Percentiles rank a stretch among this genome's conserved stretches.
These are phyloP conservation scores for Erythrolamprus reginae DNA, from an alignment of 2,113 vertebrate genomes.

Conservation along the genomic window DNA sequence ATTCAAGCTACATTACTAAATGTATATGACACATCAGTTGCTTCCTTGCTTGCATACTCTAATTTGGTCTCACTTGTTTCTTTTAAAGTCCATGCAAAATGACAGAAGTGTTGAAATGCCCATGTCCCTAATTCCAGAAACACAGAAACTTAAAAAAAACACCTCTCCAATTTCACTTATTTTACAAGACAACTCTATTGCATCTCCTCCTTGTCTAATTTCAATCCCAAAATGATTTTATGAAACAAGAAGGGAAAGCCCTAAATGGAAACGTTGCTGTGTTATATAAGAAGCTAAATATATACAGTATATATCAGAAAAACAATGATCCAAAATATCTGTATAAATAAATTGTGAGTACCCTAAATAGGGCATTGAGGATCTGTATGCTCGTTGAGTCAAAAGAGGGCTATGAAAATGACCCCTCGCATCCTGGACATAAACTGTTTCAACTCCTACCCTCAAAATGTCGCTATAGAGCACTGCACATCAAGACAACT, in stretches of 20 bases:
- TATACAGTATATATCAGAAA: background rate
- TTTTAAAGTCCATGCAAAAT: conserved; percentile 51
- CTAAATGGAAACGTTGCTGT: background rate
- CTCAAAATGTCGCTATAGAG: too few species aligned
- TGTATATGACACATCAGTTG: conserved; percentile 51
- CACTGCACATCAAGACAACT: too few species aligned
- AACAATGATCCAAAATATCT: background rate
- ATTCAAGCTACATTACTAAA: conserved; percentile 50
- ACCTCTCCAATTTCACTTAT: conserved; percentile 10
- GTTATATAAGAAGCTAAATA: background rate
- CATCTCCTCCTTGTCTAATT: conserved; percentile 36
- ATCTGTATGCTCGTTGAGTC: too few species aligned
- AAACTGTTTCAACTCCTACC: too few species aligned
- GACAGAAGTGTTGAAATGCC: conserved; percentile 54
- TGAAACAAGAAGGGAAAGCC: conserved; percentile 8
- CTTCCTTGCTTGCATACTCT: conserved; percentile 45
- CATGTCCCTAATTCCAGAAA: conserved; percentile 40
- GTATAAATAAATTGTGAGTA: background rate
- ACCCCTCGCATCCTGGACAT: too few species aligned
- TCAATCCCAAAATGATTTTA: background rate
- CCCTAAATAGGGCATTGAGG: too few species aligned
- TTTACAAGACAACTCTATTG: conserved; percentile 30
- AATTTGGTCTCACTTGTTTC: conserved; percentile 42
- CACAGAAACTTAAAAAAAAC: conserved; percentile 37
- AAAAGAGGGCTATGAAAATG: too few species aligned